A percentile compares a stretch with the other conserved stretches of the same genome.
phyloP scores from a whole-genome alignment of 2,113 vertebrate genomes.

The Aphelocoma coerulescens region DNA sequence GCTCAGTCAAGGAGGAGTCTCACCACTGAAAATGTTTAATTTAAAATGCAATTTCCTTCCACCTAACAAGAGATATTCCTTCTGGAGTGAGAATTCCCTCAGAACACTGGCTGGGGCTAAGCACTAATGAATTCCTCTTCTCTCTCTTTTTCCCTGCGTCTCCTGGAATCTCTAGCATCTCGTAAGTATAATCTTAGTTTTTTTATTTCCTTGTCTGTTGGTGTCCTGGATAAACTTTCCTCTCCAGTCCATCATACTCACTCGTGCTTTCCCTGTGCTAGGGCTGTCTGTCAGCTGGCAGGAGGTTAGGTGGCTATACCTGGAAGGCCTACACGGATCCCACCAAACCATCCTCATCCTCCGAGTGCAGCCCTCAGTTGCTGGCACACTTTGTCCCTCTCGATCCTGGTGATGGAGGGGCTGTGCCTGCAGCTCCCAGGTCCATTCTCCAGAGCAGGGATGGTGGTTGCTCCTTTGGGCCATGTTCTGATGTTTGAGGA shows the following conservation, averaged over 20 bases:
- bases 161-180: conserved; percentile 29
- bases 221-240: neutral
- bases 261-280: neutral
- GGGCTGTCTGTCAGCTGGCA: neutral
- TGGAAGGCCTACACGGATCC: neutral
- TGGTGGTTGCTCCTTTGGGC: neutral
- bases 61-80: neutral
- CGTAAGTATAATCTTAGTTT: neutral
- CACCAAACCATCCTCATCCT: neutral
- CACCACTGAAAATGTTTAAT: conserved; percentile 2
- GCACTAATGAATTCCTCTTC: conserved; percentile 46
- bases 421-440: neutral
- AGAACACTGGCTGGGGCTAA: neutral
- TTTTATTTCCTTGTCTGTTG: neutral
- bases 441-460: neutral
- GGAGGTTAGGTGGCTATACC: neutral
- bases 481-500: neutral
- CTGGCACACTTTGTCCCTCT: neutral
- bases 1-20: neutral
- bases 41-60: conserved; percentile 27
- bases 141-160: neutral
- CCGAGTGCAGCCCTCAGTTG: rapidly evolving
- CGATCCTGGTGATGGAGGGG: neutral
- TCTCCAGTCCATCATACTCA: neutral
- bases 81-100: neutral